Evolutionary conservation across 1,140 invertebrate genomes (phyloP).

Genomic region (Aphaenogaster floridana): DNA sequence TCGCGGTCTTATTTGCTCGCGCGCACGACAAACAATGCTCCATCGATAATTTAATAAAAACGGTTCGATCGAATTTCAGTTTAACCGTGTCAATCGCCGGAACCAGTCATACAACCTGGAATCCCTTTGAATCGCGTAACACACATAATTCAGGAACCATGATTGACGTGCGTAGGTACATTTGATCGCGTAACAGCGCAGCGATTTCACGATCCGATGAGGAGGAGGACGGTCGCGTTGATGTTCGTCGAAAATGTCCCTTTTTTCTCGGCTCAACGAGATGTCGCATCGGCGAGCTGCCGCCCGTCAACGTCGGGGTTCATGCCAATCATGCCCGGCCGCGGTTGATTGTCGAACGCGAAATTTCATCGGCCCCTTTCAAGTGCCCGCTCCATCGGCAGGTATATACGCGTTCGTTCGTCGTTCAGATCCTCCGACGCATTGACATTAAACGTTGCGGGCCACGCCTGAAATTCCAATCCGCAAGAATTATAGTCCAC

Average conservation of each 20-base stretch:
- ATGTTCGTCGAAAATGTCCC: constrained; percentile 2
- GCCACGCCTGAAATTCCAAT: not conserved
- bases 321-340: constrained; percentile 38
- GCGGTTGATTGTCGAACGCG: constrained; percentile 23
- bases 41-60: not conserved
- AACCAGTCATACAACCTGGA: not conserved
- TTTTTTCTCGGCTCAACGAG: constrained; percentile 47
- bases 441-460: not conserved
- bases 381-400: not conserved
- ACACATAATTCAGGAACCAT: not conserved
- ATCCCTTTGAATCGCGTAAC: constrained; percentile 13
- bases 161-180: not conserved
- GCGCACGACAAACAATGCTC: not conserved
- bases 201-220: not conserved
- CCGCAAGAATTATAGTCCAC: constrained; percentile 38
- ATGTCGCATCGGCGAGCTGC: not conserved
- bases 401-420: not conserved
- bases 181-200: constrained; percentile 14
- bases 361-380: constrained; percentile 21
- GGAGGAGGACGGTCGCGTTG: constrained; percentile 2
- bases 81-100: not conserved
- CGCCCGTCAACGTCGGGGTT: not conserved
- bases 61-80: not conserved
- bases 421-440: not conserved
- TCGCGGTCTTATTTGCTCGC: too few relatives aligned